Conservation (phyloP, 2,888 invertebrate species). For the Hemaris fuciformis region DNA sequence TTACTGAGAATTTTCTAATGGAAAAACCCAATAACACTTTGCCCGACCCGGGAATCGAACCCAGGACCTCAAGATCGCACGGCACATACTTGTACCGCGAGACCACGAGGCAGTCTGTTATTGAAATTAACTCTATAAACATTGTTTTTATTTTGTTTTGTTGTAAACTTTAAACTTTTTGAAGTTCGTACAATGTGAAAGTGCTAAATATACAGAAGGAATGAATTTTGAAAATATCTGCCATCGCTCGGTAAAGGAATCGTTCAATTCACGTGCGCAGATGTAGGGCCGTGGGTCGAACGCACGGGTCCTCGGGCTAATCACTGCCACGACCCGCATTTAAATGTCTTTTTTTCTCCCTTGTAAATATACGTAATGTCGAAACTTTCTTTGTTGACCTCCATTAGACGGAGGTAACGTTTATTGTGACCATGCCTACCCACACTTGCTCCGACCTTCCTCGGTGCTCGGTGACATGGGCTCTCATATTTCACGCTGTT, state of each 20-base stretch:
- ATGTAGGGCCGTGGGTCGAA: constrained; percentile 53
- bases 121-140: constrained; percentile 17
- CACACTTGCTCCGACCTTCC: constrained; percentile 44
- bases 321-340: constrained; percentile 73
- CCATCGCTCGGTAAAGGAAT: constrained; percentile 34
- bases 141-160: constrained; percentile 17
- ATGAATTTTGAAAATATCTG: constrained; percentile 42
- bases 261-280: constrained; percentile 51
- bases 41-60: no score
- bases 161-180: constrained; percentile 21
- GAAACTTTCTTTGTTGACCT: constrained; percentile 48
- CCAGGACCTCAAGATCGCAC: no score
- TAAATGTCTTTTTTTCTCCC: constrained; percentile 68
- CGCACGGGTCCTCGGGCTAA: constrained; percentile 59
- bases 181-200: constrained; percentile 32
- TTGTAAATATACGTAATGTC: constrained; percentile 52
- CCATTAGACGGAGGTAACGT: constrained; percentile 39
- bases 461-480: constrained; percentile 57
- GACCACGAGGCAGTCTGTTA: no score
- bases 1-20: no score
- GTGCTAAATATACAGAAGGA: constrained; percentile 38
- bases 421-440: constrained; percentile 27
- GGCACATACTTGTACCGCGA: no score
- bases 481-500: constrained; percentile 67
- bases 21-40: no score